These are phyloP conservation scores for Drepana falcataria DNA, from an alignment of 2,888 invertebrate genomes.

Conservation along the genomic window DNA sequence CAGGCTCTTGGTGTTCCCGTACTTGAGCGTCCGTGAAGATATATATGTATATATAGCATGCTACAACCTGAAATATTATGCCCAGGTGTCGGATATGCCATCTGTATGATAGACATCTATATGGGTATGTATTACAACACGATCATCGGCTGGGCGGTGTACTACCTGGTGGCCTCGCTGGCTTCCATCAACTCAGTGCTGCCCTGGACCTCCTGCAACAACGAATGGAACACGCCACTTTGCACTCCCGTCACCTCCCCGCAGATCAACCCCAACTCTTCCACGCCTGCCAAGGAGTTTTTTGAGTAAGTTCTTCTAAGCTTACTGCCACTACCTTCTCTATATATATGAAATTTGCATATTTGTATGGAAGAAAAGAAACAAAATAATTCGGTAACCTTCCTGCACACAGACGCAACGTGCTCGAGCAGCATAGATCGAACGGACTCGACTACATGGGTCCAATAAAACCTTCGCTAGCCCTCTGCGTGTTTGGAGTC, in stretches of 20 bases:
- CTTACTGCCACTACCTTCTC: not conserved
- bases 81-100: constrained; percentile 95
- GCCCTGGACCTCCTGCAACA: constrained; percentile 93
- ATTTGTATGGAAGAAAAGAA: no score
- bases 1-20: no score
- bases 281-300: constrained; percentile 92
- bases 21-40: no score
- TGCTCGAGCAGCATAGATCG: constrained; percentile 89
- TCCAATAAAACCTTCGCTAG: constrained; percentile 91
- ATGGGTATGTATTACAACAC: constrained; percentile 99
- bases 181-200: constrained; percentile 87
- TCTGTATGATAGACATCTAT: constrained; percentile 96
- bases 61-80: not conserved
- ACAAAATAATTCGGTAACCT: no score
- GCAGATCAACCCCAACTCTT: constrained; percentile 76
- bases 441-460: constrained; percentile 93
- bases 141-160: constrained; percentile 97
- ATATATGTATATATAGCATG: no score
- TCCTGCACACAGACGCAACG: constrained; percentile 83
- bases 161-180: constrained; percentile 91
- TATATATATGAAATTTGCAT: no score
- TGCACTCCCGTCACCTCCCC: constrained; percentile 83
- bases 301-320: constrained; percentile 83
- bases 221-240: constrained; percentile 90
- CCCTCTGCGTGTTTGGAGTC: constrained; percentile 92